Conservation (phyloP, 2,888 invertebrate genomes). For the Hyposoter didymator region DNA sequence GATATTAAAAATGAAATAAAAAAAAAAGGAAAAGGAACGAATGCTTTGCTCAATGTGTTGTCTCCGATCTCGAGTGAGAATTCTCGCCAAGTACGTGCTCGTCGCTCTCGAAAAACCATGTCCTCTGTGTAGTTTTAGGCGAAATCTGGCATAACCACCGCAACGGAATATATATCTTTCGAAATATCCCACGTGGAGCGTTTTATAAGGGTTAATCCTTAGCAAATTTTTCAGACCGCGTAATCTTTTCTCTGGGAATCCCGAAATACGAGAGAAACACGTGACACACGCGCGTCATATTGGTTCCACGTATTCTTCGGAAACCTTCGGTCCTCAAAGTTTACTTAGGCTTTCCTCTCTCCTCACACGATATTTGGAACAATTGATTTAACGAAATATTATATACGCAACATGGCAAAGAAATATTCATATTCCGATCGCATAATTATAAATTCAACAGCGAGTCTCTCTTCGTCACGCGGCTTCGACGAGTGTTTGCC, state of each 20-base stretch:
- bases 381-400: neutral
- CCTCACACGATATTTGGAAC: neutral
- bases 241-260: conserved; percentile 57
- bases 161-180: neutral
- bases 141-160: neutral
- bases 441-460: neutral
- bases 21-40: neutral
- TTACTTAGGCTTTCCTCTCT: neutral
- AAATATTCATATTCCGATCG: neutral
- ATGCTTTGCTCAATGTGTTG: conserved; percentile 35
- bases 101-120: neutral
- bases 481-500: too few species aligned
- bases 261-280: conserved; percentile 34
- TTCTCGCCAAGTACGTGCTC: conserved; percentile 30
- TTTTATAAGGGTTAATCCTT: conserved; percentile 63
- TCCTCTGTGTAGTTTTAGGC: conserved; percentile 34
- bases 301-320: conserved; percentile 1
- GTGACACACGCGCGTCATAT: neutral
- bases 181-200: conserved; percentile 50
- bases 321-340: neutral
- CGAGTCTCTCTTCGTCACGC: neutral
- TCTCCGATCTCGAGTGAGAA: conserved; percentile 7
- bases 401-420: neutral
- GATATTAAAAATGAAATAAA: conserved; percentile 28
- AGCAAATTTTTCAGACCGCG: conserved; percentile 9